These are phyloP conservation scores for Mastigias papua DNA, from an alignment of 30 jellyfish, hydroid and myxozoan species.

Conservation along the genomic window DNA sequence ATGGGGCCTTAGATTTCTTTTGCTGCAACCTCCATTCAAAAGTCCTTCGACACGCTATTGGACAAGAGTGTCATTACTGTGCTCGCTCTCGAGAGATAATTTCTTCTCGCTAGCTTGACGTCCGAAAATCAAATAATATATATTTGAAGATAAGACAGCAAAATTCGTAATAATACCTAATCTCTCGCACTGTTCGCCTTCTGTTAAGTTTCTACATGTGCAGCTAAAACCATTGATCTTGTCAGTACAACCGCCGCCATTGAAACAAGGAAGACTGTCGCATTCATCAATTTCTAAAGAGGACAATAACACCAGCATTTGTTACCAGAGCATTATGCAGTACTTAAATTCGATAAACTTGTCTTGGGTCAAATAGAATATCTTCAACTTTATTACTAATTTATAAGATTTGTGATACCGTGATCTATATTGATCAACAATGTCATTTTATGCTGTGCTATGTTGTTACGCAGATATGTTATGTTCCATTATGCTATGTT, in stretches of 20 bases:
- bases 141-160: neutral
- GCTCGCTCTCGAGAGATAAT: too few relatives aligned
- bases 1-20: too few relatives aligned
- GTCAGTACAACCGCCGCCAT: neutral
- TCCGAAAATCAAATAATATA: too few relatives aligned
- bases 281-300: slow-evolving; percentile 26
- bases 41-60: too few relatives aligned
- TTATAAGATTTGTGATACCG: too few relatives aligned
- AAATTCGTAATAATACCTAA: neutral
- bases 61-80: too few relatives aligned
- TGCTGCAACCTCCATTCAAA: too few relatives aligned
- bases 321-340: too few relatives aligned
- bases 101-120: too few relatives aligned
- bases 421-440: neutral
- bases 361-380: too few relatives aligned
- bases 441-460: neutral
- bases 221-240: neutral
- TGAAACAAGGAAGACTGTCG: slow-evolving; percentile 24
- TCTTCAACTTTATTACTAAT: too few relatives aligned
- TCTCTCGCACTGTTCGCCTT: neutral
- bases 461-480: neutral
- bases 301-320: neutral
- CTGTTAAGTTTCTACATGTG: neutral
- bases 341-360: too few relatives aligned
- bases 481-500: neutral